Evolutionary conservation across 2,113 vertebrate genomes (phyloP), one percentile per base, ranked within the genome.

Genomic region (Lycaon pictus): DNA sequence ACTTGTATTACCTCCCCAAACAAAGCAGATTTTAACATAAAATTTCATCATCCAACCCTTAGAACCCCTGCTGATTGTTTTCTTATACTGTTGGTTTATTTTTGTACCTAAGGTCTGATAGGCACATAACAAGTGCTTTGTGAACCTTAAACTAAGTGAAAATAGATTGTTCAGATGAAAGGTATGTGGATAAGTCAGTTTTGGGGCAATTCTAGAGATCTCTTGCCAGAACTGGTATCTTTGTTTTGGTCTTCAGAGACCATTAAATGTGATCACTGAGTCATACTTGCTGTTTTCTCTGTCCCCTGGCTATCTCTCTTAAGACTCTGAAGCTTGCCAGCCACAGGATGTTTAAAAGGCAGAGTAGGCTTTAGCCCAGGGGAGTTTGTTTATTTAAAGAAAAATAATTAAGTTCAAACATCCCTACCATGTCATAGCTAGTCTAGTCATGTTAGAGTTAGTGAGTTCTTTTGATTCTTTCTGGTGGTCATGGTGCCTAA

Each of bases 81-180:
- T 95, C 93, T 92, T 91, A n/a, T 86, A 76, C 48, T 96, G 23
- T 92, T 93, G 51, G 29, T 82, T 96, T 97, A 86, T 96, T 96
- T 96, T 96, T 93, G 69, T 91, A 80, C 71, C 62, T 95, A 32
- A 77, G 9, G 48, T 80, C 55, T 93, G 65, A 94, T 69, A 96
- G 80, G 51, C 76, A 88, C 20, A 84, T 93, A 97, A 76, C 55
- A 95, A 92, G 72, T 88, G 58, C 32, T 88, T 96, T 97, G 63
- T 97, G 76, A 96, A 87, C 76, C 80, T 96, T 93, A 97, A 95
- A 53, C 88, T 56, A 94, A 96, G 53, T 93, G 77, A 96, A 96
- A 97, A 96, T 95, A 88, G 72, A 96, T 96, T 93, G 85, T 97
- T 98, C 81, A 96, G 69, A 77, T 93, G 88, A 97, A 97, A 97